Evolutionary conservation across 2,797 vertebrate genomes (phyloP).

Genomic region (Paramormyrops hopkinsi): DNA sequence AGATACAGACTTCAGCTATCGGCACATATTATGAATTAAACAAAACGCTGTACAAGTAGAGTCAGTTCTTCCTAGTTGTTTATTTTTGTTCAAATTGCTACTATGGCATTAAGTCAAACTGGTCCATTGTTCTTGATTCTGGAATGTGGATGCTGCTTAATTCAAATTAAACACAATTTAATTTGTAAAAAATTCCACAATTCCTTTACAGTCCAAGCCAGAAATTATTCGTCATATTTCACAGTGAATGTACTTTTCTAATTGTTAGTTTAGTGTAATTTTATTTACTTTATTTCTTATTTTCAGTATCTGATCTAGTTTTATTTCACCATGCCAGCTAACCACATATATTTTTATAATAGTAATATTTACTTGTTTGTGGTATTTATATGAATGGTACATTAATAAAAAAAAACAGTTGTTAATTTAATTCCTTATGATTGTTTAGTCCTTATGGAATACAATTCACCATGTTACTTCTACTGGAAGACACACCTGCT

Average conservation of each 20-base stretch:
- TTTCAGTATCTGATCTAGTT: background rate
- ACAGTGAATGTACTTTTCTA: background rate
- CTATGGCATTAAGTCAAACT: constrained; percentile 7
- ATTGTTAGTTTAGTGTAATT: background rate
- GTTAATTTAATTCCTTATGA: background rate
- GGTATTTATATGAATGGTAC: background rate
- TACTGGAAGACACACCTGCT: background rate
- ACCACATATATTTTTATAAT: background rate
- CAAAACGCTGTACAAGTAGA: background rate
- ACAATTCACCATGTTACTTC: background rate
- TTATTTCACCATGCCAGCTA: background rate
- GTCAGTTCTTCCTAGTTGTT: background rate
- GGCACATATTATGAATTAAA: background rate
- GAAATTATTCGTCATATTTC: background rate
- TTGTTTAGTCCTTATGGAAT: background rate
- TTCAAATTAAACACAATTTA: constrained; percentile 37
- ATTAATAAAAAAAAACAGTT: background rate
- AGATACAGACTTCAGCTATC: background rate
- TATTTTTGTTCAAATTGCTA: background rate
- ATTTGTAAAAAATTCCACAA: constrained; percentile 26
- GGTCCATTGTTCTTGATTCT: constrained; percentile 19
- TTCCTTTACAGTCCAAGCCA: background rate
- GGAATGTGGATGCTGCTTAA: constrained; percentile 30
- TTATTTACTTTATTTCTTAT: background rate
- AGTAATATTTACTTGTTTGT: background rate